Evolutionary conservation across 2,113 vertebrate genomes (phyloP), one percentile per base, ranked within the genome.

Genomic region (Pyrgilauda ruficollis): DNA sequence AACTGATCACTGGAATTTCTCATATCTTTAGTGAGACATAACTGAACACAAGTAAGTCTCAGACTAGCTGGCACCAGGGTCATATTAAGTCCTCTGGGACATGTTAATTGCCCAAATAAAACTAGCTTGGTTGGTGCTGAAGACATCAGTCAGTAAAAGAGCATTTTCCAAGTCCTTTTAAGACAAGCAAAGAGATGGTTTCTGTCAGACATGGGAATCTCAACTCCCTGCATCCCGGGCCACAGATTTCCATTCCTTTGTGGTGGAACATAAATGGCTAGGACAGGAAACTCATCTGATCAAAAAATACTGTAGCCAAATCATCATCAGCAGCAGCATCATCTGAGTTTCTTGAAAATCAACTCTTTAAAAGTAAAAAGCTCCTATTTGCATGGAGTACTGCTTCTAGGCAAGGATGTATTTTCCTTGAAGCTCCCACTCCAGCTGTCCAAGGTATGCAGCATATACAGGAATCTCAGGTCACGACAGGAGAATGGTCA

Each of bases 51-150:
- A 92, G 59, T 61, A 90, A 88, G 76, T 70, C 83, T 94, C 88
- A 96, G 96, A 95, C 96, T 94, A 94, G 76, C 83, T 96, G 94
- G 96, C 93, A 97, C 93, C 94, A 96, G 44, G 41, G 52, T 94
- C 63, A 84, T 88, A 96, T 78, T 94, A 92, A 94, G 72, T 96
- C 89, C 81, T 89, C 79, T 79, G 87, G 94, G 92, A 93, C 73
- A 90, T 11, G 69, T 62, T 97, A 91, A 89, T 95, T 94, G 82
- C 88, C 67, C 67, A 95, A 96, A 94, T 94, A 97, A 93, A 94
- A 97, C 82, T 75, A 96, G 91, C 66, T 90, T 81, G 46, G 88
- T 87, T 93, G 88, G 76, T 97, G 73, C 85, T 6, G 61, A 97
- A 97, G 73, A 78, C 93, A 91, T 72, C 83, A 93, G 93, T 64